Conservation (phyloP, 2,797 vertebrate species). For the Poeciliopsis infans region DNA sequence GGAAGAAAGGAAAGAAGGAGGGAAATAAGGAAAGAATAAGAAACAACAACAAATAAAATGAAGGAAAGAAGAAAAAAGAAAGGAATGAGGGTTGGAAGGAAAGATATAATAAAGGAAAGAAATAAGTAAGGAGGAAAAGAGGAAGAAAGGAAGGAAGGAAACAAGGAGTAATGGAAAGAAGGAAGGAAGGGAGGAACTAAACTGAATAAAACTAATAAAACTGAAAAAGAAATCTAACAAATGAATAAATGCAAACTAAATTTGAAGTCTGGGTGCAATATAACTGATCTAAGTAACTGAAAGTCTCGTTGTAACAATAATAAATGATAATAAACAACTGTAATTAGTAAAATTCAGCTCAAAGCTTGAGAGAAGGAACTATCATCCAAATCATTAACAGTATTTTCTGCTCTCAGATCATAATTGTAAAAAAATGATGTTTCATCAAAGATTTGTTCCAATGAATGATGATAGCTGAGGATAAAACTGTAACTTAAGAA, state of each 20-base stretch:
- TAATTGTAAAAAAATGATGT: background rate
- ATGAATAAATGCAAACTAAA: background rate
- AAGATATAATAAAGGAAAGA: too few relatives aligned
- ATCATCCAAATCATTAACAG: background rate
- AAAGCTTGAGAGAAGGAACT: background rate
- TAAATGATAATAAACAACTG: background rate
- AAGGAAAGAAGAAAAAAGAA: too few relatives aligned
- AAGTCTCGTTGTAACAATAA: background rate
- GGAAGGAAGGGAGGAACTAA: too few relatives aligned
- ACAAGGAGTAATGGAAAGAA: too few relatives aligned
- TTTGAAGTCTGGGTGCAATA: background rate
- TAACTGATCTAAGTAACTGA: background rate
- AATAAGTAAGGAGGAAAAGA: too few relatives aligned
- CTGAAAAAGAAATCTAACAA: background rate
- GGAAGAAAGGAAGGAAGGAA: too few relatives aligned
- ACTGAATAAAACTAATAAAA: background rate
- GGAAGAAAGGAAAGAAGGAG: too few relatives aligned
- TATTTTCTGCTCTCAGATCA: background rate
- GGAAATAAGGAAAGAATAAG: too few relatives aligned
- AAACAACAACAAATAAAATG: too few relatives aligned
- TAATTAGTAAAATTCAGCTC: background rate
- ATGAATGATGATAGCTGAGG: slow-evolving; percentile 34
- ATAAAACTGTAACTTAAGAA: slow-evolving; percentile 23
- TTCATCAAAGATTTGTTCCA: background rate
- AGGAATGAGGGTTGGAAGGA: too few relatives aligned